These are phyloP conservation scores for Cardiocondyla obscurior DNA, from an alignment of 1,140 invertebrate genomes.

Conservation along the genomic window DNA sequence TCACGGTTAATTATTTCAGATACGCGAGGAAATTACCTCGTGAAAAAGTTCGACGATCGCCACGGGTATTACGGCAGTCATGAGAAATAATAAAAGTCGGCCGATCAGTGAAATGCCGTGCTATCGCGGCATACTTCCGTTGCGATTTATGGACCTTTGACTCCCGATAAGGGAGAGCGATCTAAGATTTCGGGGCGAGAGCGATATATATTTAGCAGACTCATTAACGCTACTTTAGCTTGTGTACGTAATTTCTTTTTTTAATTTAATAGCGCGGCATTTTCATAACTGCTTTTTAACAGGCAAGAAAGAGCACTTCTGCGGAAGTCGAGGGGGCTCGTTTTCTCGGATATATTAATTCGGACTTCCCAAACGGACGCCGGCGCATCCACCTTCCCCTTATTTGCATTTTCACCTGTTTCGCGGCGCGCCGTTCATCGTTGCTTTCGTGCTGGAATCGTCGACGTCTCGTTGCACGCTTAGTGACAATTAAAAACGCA, in stretches of 20 bases:
- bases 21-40: constrained; percentile 24
- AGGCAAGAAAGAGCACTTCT: neutral
- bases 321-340: neutral
- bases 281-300: neutral
- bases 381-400: neutral
- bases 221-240: neutral
- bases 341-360: constrained; percentile 2
- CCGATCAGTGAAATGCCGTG: constrained; percentile 11
- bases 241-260: neutral
- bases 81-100: constrained; percentile 33
- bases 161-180: constrained; percentile 5
- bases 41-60: constrained; percentile 9
- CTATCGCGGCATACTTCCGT: neutral
- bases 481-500: constrained; percentile 81
- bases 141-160: constrained; percentile 23
- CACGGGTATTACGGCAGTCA: constrained; percentile 2
- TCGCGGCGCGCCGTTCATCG: neutral
- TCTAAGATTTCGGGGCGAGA: neutral
- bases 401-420: constrained; percentile 46
- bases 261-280: neutral
- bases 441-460: constrained; percentile 35
- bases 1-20: constrained; percentile 25
- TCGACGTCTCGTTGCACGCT: constrained; percentile 49
- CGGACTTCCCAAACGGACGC: neutral
- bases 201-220: neutral